These are phyloP conservation scores for Halichoeres trimaculatus DNA, from an alignment of 2,113 vertebrate species.

Conservation along the genomic window DNA sequence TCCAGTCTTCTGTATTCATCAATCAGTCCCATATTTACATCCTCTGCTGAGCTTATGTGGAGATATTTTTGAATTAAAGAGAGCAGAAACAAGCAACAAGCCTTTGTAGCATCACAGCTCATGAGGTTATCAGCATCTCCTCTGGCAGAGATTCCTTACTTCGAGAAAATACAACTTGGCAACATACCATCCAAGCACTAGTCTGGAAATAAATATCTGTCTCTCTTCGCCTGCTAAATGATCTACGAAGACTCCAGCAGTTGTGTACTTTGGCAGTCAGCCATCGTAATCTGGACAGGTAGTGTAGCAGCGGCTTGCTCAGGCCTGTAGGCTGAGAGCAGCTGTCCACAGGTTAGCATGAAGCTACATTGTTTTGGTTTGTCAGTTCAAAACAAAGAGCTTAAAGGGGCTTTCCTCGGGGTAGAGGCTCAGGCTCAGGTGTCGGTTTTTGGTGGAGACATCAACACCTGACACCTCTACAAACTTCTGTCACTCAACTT, in stretches of 20 bases:
- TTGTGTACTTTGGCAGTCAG: conserved; percentile 50
- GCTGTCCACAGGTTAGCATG: conserved; percentile 23
- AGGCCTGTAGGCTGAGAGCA: conserved; percentile 44
- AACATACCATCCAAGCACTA: conserved; percentile 1
- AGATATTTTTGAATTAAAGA: background rate
- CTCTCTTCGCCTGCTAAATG: conserved; percentile 21
- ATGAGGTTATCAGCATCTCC: background rate
- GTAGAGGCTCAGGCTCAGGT: background rate
- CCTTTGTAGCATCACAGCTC: background rate
- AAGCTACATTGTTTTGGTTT: conserved; percentile 42
- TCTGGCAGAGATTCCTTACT: conserved; percentile 3
- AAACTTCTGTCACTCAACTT: background rate
- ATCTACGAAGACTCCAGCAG: conserved; percentile 26
- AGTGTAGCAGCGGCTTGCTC: conserved; percentile 12
- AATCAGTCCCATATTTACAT: background rate
- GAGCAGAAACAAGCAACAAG: conserved; percentile 2
- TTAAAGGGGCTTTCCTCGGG: background rate
- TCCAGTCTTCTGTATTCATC: too few relatives aligned
- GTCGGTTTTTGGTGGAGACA: background rate
- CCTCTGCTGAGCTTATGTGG: background rate
- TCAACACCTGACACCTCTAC: background rate
- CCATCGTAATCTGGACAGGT: conserved; percentile 48
- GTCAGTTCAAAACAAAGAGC: conserved; percentile 33
- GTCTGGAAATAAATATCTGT: conserved; percentile 27
- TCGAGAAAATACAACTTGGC: conserved; percentile 1